Evolutionary conservation across 2,797 vertebrate species (phyloP).

Genomic region (Tiaroga cobitis): DNA sequence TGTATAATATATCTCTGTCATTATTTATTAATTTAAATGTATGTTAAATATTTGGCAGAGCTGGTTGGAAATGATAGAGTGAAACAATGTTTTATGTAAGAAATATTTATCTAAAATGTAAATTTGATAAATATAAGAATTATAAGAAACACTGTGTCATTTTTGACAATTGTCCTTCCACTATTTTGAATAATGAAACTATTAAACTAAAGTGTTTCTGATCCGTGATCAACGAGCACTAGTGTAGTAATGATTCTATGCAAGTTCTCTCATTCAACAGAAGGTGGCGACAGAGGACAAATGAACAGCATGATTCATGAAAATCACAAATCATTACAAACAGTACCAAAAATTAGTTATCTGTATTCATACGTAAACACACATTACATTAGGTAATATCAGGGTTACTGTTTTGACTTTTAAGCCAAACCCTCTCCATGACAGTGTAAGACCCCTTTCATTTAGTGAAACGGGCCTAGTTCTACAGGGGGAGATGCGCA

Average conservation of each 20-base stretch:
- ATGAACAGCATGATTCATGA: background rate
- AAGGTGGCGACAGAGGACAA: slow-evolving; percentile 5
- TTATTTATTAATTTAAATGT: background rate
- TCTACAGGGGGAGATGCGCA: slow-evolving; percentile 61
- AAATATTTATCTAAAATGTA: background rate
- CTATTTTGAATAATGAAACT: background rate
- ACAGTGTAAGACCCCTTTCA: background rate
- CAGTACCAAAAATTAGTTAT: background rate
- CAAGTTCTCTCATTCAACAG: background rate
- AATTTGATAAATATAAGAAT: background rate
- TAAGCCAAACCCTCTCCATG: background rate
- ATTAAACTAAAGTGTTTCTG: background rate
- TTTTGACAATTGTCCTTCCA: background rate
- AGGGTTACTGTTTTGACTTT: background rate
- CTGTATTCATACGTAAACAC: background rate
- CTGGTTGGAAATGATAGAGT: background rate
- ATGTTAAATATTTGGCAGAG: background rate
- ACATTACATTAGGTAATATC: background rate
- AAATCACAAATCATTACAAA: background rate
- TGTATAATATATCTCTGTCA: background rate
- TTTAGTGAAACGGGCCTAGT: background rate
- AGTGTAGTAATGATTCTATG: background rate
- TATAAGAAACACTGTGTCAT: background rate
- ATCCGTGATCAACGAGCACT: background rate
- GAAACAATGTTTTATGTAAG: background rate